Evolutionary conservation across 2,113 vertebrate species (phyloP), one percentile per base, ranked within the genome.

Genomic region (Sinocyclocheilus grahami): DNA sequence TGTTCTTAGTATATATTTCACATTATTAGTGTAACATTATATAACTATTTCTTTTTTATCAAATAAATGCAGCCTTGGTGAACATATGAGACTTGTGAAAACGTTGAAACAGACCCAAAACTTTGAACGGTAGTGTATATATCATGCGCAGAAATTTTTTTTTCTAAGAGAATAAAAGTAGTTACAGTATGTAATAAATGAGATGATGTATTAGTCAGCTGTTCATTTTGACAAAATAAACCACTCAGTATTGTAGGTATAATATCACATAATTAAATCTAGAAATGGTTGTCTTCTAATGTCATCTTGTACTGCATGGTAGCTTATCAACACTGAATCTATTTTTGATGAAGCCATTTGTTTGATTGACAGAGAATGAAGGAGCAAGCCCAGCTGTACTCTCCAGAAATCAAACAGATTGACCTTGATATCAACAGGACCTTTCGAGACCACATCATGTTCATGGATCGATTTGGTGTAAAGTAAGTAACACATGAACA

Each of bases 361-460:
- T 87, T 87, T 33, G 9, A 33, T 0, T 33, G 78, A 39, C 91
- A 98, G 97, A 96, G 91, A 93, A 97, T 98, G 96, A 97, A 96
- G 91, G 93, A 95, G 9, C 96, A 97, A 92, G 96, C 96, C 0
- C 92, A 92, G 85, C 91, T 91, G 3, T 95, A 93, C 90, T 98
- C 97, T 0, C 86, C 96, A 0, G 97, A 98, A 92, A 96, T 98
- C 90, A 97, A 97, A 84, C 97, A 97, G 94, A 98, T 98, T 2
- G 97, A 98, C 88, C 90, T 98, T 89, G 97, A 98, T 18, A 96
- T 97, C 84, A 97, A 97, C 93, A 92, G 97, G 74, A 98, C 97
- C 33, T 98, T 98, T 78, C 90, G 97, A 18, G 96, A 98, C 92
- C 96, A 98, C 79, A 96, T 98, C 91, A 98, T 98, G 97, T 98